These are phyloP conservation scores for Electrophaes corylata DNA, from an alignment of 2,888 invertebrate genomes.

Conservation along the genomic window DNA sequence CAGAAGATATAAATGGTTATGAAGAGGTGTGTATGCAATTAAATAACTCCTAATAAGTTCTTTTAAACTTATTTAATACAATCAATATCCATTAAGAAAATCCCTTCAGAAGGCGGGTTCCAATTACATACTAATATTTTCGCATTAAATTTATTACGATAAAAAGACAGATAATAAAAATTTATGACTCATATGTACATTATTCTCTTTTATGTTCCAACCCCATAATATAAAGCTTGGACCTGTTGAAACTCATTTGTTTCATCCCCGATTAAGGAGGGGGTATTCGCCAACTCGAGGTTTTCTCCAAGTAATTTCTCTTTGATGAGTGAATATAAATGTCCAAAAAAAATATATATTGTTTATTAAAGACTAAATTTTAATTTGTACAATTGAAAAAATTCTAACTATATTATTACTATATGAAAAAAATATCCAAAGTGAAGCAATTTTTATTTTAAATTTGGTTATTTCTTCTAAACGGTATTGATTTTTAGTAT, in stretches of 20 bases:
- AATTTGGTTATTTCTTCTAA: too few species aligned
- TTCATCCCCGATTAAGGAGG: constrained; percentile 36
- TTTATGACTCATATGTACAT: constrained; percentile 13
- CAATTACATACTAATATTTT: constrained; percentile 9
- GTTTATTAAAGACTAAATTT: too few species aligned
- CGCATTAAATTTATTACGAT: constrained; percentile 12
- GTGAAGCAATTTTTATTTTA: too few species aligned
- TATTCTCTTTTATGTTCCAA: background rate
- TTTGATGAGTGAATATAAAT: too few species aligned
- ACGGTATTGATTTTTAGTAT: too few species aligned
- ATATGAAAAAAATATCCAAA: too few species aligned
- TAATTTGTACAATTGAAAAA: too few species aligned
- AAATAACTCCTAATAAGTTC: background rate
- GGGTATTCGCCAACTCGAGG: too few species aligned
- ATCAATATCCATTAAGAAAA: background rate
- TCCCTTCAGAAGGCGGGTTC: constrained; percentile 9
- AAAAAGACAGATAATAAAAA: constrained; percentile 14
- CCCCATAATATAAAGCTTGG: constrained; percentile 10
- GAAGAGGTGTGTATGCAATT: background rate
- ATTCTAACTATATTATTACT: too few species aligned
- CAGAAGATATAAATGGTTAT: too few species aligned
- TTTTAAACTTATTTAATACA: background rate
- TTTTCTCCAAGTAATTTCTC: too few species aligned
- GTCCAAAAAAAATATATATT: too few species aligned
- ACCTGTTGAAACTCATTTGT: constrained; percentile 17